These are phyloP conservation scores for Zosterops pallidus DNA, from an alignment of 2,113 vertebrate species.

Conservation along the genomic window DNA sequence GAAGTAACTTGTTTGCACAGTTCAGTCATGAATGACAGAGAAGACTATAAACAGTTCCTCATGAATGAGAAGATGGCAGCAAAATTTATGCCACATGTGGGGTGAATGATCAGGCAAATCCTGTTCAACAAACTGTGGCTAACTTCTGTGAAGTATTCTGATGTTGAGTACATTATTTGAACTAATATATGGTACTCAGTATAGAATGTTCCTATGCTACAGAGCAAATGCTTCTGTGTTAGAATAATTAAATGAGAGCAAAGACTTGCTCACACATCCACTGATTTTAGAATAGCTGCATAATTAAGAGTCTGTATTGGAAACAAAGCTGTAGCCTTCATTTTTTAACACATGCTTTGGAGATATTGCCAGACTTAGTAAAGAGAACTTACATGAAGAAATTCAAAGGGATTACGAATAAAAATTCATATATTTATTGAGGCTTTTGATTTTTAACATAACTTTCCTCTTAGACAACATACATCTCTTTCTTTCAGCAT, in stretches of 20 bases:
- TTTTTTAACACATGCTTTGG: neutral
- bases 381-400: neutral
- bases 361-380: neutral
- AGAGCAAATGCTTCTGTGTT: neutral
- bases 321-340: neutral
- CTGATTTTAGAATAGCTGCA: neutral
- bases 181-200: neutral
- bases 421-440: neutral
- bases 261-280: neutral
- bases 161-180: neutral
- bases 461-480: neutral
- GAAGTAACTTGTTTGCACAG: neutral
- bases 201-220: neutral
- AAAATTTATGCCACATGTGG: neutral
- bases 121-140: neutral
- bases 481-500: conserved; percentile 73
- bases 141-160: neutral
- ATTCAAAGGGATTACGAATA: neutral
- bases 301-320: neutral
- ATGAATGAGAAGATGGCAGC: neutral
- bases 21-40: neutral
- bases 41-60: neutral
- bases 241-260: neutral
- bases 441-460: neutral
- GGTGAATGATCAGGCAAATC: neutral